Percentiles rank a stretch among this genome's conserved stretches.
Conservation (phyloP, 1,140 invertebrate genomes). For the Trachymyrmex septentrionalis region DNA sequence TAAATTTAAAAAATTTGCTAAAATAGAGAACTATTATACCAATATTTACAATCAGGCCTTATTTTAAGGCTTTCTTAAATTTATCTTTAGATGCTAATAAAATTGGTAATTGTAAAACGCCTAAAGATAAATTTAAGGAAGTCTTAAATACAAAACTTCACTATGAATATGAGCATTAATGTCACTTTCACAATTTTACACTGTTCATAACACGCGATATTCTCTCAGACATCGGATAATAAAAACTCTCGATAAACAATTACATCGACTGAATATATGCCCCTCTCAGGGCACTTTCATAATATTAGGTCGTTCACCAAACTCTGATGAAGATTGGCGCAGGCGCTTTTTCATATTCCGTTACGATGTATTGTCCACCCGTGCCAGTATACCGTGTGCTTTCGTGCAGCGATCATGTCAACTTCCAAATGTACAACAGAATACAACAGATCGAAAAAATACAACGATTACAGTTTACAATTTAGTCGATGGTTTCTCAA, state of each 20-base stretch:
- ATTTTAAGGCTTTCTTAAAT: no score
- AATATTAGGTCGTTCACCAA: neutral
- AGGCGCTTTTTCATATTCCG: neutral
- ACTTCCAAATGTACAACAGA: no score
- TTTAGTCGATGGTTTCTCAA: no score
- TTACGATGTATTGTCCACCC: neutral
- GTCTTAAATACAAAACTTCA: no score
- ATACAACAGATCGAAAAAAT: no score
- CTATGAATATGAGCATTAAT: no score
- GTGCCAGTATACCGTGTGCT: neutral
- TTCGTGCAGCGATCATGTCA: no score
- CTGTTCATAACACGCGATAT: neutral
- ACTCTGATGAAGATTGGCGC: neutral
- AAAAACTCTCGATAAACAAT: neutral
- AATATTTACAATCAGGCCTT: no score
- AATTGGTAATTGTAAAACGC: no score
- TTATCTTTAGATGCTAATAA: no score
- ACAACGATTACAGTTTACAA: no score
- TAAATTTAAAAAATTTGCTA: neutral
- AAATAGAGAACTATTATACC: neutral
- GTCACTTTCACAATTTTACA: neutral
- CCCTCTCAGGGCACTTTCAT: neutral
- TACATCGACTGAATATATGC: neutral
- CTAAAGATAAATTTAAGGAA: no score
- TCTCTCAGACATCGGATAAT: conserved; percentile 2